A percentile compares a stretch with the other conserved stretches of the same genome.
phyloP scores from a whole-genome alignment of 1,140 invertebrate species.

The Pseudachorutes palmiensis region DNA sequence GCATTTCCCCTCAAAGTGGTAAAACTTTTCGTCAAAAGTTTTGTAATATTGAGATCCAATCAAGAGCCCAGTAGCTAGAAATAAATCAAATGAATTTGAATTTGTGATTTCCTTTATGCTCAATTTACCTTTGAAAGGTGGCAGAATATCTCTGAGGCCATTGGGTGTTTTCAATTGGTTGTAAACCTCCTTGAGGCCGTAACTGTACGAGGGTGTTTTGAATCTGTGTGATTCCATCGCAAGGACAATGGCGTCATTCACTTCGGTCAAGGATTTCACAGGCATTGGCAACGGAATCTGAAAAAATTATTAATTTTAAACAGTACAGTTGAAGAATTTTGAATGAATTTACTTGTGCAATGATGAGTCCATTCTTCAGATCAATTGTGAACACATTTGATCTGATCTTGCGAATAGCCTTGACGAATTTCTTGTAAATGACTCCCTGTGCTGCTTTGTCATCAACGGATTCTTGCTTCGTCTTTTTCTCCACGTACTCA shows the following conservation, averaged over 20 bases:
- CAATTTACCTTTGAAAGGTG: slow-evolving; percentile 24
- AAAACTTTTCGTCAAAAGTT: slow-evolving; percentile 58
- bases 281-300: slow-evolving; percentile 30
- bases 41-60: slow-evolving; percentile 24
- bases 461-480: slow-evolving; percentile 47
- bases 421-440: slow-evolving; percentile 46
- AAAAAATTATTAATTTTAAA: slow-evolving; percentile 8
- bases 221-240: slow-evolving; percentile 5
- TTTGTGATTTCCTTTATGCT: slow-evolving; percentile 4
- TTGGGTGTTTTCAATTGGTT: slow-evolving; percentile 15
- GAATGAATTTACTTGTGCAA: slow-evolving; percentile 24
- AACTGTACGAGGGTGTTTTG: slow-evolving; percentile 18
- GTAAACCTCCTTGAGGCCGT: slow-evolving; percentile 15
- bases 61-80: slow-evolving; percentile 14
- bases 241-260: slow-evolving; percentile 15
- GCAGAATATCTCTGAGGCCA: slow-evolving; percentile 14
- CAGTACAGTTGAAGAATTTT: slow-evolving; percentile 1
- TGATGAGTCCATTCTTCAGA: slow-evolving; percentile 21
- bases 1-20: slow-evolving; percentile 64
- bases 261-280: slow-evolving; percentile 25
- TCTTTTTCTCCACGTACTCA: slow-evolving; percentile 55
- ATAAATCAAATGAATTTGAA: not conserved
- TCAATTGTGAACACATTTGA: slow-evolving; percentile 30
- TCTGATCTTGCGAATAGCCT: slow-evolving; percentile 41
- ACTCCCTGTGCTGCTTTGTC: slow-evolving; percentile 49